Conservation (phyloP, 2,888 invertebrate genomes). For the Thera britannica region DNA sequence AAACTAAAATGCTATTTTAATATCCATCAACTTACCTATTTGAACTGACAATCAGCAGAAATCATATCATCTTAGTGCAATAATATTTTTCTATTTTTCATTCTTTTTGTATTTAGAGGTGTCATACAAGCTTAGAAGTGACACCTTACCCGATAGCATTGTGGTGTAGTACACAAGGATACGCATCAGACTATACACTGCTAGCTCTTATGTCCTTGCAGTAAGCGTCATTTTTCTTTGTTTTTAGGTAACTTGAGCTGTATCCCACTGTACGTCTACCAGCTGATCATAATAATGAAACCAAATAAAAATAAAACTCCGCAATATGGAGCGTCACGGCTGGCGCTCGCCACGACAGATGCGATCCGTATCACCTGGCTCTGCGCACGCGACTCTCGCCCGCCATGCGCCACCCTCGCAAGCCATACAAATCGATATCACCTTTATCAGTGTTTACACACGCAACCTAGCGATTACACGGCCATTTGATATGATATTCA, state of each 20-base stretch:
- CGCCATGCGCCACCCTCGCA: slow-evolving; percentile 47
- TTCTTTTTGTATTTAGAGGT: no score
- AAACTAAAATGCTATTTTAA: no score
- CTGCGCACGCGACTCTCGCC: slow-evolving; percentile 60
- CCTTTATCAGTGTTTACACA: slow-evolving; percentile 54
- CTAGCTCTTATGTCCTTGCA: no score
- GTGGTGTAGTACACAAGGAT: no score
- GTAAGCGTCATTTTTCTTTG: no score
- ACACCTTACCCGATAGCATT: not conserved
- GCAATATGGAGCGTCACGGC: slow-evolving; percentile 21
- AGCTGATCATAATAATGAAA: slow-evolving; percentile 10
- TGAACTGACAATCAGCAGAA: no score
- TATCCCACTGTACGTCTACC: no score
- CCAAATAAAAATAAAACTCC: slow-evolving; percentile 20
- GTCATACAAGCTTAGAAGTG: not conserved
- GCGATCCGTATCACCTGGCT: slow-evolving; percentile 75
- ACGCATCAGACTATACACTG: no score
- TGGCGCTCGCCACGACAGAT: slow-evolving; percentile 64
- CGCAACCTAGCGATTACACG: slow-evolving; percentile 38
- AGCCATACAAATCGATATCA: slow-evolving; percentile 51
- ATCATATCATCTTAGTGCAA: no score
- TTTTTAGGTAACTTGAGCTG: no score
- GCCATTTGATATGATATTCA: not conserved
- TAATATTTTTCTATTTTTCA: no score
- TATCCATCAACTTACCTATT: no score